Conservation (phyloP, 2,888 invertebrate genomes). For the Steinernema scapterisci region DNA sequence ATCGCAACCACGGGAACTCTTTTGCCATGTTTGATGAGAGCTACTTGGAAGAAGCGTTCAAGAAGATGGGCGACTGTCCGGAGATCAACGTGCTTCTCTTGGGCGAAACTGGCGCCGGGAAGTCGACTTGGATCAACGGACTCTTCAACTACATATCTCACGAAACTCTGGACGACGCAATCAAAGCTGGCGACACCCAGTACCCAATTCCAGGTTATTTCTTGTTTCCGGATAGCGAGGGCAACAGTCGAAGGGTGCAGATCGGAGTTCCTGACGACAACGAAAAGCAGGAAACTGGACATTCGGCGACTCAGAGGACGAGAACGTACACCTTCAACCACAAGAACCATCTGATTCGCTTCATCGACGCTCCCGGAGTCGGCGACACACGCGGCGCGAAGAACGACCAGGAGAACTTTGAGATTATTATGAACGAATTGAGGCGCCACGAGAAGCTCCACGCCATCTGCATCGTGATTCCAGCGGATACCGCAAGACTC, state of each 20-base stretch:
- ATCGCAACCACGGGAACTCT: neutral
- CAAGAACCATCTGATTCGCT: slow-evolving; percentile 1
- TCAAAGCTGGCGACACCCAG: neutral
- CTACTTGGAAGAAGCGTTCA: neutral
- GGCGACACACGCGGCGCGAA: slow-evolving; percentile 51
- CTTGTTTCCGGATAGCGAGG: neutral
- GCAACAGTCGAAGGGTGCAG: neutral
- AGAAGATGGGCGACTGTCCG: neutral
- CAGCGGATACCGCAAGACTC: slow-evolving; percentile 43
- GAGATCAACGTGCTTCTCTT: neutral
- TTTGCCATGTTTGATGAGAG: neutral
- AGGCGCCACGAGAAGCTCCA: slow-evolving; percentile 37
- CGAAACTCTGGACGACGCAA: neutral
- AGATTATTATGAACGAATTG: slow-evolving; percentile 37
- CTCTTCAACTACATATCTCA: neutral
- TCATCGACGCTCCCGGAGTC: slow-evolving; percentile 59
- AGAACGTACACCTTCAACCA: slow-evolving; percentile 34
- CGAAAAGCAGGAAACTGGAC: neutral
- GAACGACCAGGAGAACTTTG: slow-evolving; percentile 50
- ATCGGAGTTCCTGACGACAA: neutral
- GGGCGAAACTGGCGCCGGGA: slow-evolving; percentile 7
- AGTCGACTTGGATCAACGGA: neutral
- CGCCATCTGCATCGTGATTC: slow-evolving; percentile 48
- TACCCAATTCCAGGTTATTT: neutral
- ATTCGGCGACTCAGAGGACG: slow-evolving; percentile 35